Evolutionary conservation across 2,113 vertebrate species (phyloP), one percentile per base, ranked within the genome.

Genomic region (Madoqua kirkii): DNA sequence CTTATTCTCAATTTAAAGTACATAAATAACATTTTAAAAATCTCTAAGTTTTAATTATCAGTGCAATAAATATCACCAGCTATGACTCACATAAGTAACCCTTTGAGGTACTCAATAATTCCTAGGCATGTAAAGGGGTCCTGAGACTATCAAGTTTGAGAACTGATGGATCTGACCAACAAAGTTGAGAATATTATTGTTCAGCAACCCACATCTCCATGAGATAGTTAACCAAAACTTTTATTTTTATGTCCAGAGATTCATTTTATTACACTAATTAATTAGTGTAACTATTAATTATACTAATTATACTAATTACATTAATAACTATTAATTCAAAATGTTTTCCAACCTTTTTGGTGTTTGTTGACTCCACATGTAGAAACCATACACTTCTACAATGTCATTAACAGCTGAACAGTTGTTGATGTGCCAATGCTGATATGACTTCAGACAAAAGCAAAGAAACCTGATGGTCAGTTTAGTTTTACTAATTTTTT

Each of bases 1-100:
- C 91, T 93, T 90, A 50, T 71, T 76, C 55, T 85, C 78, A 96
- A 85, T 97, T 93, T 87, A 64, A 95, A 97, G 54, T 1, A 96
- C 84, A 54, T 67, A 64, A 91, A 92, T 43, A 43, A 82, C 40
- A 48, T 64, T 54, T 57, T 9, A 85, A 89, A 78, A 67, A 31
- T 52, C 36, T 97, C 12, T 92, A 15, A 57, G 19, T 59, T 95
- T 92, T 91, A 88, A 82, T 62, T 97, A 93, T 54, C 36, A 76
- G 5, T 45, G 23, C 27, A 87, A 23, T 59, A 95, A 81, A 64
- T 43, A 83, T 31, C 43, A 12, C 31, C 90, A 94, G 64, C 84
- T n/a, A 50, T 5, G 96, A 74, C 4, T 50, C 54, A 96, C 6
- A 84, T 76, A 87, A 95, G 82, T 31, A 93, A 64, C 27, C 16